A percentile compares a stretch with the other conserved stretches of the same genome.
Evolutionary conservation across 2,888 invertebrate species (phyloP).

Genomic region (Incurvaria masculella): DNA sequence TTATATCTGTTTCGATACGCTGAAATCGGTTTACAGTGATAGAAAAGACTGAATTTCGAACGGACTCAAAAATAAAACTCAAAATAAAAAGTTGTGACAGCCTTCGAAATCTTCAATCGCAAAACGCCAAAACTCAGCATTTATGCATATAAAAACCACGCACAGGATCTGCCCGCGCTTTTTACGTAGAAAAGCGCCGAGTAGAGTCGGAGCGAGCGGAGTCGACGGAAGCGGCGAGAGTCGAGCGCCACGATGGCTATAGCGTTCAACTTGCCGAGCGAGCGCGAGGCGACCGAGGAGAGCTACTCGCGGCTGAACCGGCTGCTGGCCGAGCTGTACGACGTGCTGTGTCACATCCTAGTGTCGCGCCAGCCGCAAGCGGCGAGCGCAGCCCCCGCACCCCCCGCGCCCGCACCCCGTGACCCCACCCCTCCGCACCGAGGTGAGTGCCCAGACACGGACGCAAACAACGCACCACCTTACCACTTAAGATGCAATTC

Average conservation of each 20-base stretch:
- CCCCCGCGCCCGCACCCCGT: neutral
- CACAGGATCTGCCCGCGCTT: conserved; percentile 39
- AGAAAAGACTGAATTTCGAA: neutral
- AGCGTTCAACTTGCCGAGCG: conserved; percentile 56
- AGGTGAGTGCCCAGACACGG: conserved; percentile 53
- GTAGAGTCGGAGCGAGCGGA: conserved; percentile 22
- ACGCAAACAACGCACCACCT: conserved; percentile 39
- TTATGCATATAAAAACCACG: conserved; percentile 49
- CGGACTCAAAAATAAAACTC: neutral
- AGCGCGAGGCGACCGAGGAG: conserved; percentile 54
- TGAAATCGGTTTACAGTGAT: too few relatives aligned
- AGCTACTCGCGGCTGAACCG: conserved; percentile 57
- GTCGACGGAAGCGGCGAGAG: neutral
- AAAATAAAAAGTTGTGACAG: conserved; percentile 7
- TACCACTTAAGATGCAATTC: conserved; percentile 58
- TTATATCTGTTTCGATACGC: too few relatives aligned
- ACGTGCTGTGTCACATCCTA: conserved; percentile 55
- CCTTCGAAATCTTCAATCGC: conserved; percentile 14
- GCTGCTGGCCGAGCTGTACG: conserved; percentile 54
- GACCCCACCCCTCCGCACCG: conserved; percentile 26
- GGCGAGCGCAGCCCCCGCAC: conserved; percentile 4
- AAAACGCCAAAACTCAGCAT: conserved; percentile 26
- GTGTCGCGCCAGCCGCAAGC: conserved; percentile 48
- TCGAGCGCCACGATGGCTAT: conserved; percentile 41
- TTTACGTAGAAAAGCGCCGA: conserved; percentile 41